phyloP scores from a whole-genome alignment of 2,113 vertebrate species.

The Irena cyanogastra region DNA sequence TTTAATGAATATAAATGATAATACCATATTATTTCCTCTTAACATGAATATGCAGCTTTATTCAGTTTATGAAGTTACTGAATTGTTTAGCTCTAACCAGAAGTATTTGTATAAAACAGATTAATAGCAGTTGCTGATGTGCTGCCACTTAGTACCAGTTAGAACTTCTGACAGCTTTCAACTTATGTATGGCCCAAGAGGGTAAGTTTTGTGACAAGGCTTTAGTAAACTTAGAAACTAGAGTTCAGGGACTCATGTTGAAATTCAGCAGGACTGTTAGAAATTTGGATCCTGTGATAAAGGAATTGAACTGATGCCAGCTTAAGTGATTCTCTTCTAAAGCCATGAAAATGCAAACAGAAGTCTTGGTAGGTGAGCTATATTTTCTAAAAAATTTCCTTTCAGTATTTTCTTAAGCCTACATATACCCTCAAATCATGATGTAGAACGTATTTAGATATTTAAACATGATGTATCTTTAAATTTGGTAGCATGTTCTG shows the following conservation, averaged over 20 bases:
- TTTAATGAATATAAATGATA: background rate
- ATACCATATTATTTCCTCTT: background rate
- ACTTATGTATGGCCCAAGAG: background rate
- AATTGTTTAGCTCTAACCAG: background rate
- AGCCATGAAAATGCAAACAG: background rate
- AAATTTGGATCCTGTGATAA: background rate
- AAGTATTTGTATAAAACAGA: background rate
- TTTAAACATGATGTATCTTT: background rate
- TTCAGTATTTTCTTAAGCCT: background rate
- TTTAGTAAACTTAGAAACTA: background rate
- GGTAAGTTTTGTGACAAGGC: background rate
- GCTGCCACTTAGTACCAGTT: background rate
- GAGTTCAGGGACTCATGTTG: background rate
- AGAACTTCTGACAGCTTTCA: background rate
- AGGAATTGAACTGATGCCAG: background rate
- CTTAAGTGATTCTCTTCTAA: background rate
- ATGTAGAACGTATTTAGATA: background rate
- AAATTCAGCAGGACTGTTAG: background rate
- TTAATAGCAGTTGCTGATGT: background rate
- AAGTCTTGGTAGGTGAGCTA: background rate
- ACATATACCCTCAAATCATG: background rate
- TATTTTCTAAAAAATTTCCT: background rate
- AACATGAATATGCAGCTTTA: background rate
- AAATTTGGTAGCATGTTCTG: background rate
- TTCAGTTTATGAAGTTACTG: background rate